Conservation (phyloP, 2,888 invertebrate genomes). For the Scrobipalpa atriplicella region DNA sequence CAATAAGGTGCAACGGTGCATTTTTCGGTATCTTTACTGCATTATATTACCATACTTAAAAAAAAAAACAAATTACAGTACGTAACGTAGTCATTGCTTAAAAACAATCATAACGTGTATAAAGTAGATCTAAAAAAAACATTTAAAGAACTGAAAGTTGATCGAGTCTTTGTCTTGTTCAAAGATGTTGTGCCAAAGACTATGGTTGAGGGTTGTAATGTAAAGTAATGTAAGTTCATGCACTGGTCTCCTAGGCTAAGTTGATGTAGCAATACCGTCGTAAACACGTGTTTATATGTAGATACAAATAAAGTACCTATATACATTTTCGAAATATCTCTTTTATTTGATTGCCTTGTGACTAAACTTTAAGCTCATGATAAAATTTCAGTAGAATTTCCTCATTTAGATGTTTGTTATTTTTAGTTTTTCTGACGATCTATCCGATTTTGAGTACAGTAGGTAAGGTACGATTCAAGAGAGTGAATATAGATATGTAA, state of each 20-base stretch:
- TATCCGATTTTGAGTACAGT: too few species aligned
- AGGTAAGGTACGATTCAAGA: too few species aligned
- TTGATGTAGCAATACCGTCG: conserved; percentile 73
- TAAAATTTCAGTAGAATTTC: too few species aligned
- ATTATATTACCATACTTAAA: too few species aligned
- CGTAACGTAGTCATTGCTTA: conserved; percentile 7
- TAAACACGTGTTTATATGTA: conserved; percentile 80
- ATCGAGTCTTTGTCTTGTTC: conserved; percentile 78
- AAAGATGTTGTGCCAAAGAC: conserved; percentile 83
- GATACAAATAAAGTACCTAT: conserved; percentile 69
- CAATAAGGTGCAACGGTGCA: too few species aligned
- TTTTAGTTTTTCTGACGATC: too few species aligned
- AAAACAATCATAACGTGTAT: neutral
- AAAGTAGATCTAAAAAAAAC: conserved; percentile 54
- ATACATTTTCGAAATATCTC: conserved; percentile 66
- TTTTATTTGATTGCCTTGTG: conserved; percentile 29
- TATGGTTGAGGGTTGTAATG: conserved; percentile 67
- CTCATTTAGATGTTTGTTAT: too few species aligned
- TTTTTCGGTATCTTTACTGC: too few species aligned
- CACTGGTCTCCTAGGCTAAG: conserved; percentile 78
- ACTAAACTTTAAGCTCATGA: too few species aligned
- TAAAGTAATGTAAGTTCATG: conserved; percentile 59
- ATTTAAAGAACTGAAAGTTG: conserved; percentile 69
- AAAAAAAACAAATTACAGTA: neutral
- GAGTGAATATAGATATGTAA: too few species aligned